Conservation (phyloP, 2,888 invertebrate genomes). For the Azorinus chamasolen region DNA sequence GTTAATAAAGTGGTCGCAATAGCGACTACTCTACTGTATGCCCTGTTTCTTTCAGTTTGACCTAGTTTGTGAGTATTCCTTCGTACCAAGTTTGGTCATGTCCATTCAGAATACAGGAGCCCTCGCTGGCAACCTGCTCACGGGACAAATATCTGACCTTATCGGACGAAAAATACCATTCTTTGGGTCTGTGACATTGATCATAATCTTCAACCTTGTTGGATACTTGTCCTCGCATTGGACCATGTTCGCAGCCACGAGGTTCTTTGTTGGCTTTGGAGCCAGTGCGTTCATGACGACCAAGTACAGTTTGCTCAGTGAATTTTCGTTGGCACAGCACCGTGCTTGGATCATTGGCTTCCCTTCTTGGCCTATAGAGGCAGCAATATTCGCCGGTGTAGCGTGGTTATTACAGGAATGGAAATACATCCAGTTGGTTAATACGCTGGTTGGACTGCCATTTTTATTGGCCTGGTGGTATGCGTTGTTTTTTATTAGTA, state of each 20-base stretch:
- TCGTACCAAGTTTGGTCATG: conserved; percentile 41
- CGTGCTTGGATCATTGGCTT: conserved; percentile 44
- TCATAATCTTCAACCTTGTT: conserved; percentile 30
- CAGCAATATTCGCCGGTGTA: conserved; percentile 21
- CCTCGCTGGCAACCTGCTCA: conserved; percentile 31
- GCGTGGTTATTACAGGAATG: conserved; percentile 35
- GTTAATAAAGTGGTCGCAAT: too few species aligned
- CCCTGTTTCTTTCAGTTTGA: conserved; percentile 25
- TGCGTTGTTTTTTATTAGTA: too few species aligned
- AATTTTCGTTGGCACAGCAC: conserved; percentile 44
- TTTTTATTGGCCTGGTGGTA: conserved; percentile 30
- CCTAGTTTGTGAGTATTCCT: conserved; percentile 44
- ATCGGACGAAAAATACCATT: conserved; percentile 43
- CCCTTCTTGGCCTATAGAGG: conserved; percentile 44
- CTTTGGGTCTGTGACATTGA: conserved; percentile 32
- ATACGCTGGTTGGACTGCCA: conserved; percentile 8
- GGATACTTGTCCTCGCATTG: conserved; percentile 36
- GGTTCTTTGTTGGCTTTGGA: conserved; percentile 35
- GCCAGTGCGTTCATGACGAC: conserved; percentile 36
- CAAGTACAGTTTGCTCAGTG: conserved; percentile 39
- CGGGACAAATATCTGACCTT: conserved; percentile 47
- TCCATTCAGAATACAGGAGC: conserved; percentile 41
- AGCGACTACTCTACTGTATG: too few species aligned
- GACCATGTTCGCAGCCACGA: conserved; percentile 35
- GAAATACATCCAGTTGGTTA: conserved; percentile 30